Evolutionary conservation across 2,797 vertebrate species (phyloP).

Genomic region (Coregonus ussuriensis): DNA sequence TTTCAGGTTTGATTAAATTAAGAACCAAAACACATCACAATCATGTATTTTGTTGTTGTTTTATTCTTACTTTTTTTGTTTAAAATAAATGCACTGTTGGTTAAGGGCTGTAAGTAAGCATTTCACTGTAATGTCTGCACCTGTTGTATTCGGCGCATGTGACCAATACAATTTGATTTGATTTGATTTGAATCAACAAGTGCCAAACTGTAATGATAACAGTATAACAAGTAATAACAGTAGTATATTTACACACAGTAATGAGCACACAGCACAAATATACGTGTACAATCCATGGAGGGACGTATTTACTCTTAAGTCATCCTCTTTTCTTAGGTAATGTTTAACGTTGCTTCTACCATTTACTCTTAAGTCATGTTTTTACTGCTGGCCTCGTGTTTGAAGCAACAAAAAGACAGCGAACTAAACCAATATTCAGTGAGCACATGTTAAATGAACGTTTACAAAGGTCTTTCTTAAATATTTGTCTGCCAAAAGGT

Average conservation of each 20-base stretch:
- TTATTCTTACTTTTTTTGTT: too few relatives aligned
- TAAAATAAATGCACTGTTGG: too few relatives aligned
- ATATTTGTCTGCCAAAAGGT: constrained; percentile 69
- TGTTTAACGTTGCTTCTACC: background rate
- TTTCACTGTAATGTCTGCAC: too few relatives aligned
- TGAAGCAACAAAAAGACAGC: background rate
- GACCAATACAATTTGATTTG: too few relatives aligned
- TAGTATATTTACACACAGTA: background rate
- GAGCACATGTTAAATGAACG: constrained; percentile 45
- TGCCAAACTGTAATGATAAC: background rate
- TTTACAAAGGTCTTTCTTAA: constrained; percentile 72
- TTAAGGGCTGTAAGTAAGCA: too few relatives aligned
- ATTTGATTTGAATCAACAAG: background rate
- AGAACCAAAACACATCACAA: background rate
- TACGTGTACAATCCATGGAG: background rate
- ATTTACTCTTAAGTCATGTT: background rate
- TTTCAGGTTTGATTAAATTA: background rate
- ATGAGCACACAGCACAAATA: background rate
- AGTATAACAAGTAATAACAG: background rate
- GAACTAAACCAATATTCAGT: constrained; percentile 8
- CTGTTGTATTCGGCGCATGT: too few relatives aligned
- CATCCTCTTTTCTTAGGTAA: background rate
- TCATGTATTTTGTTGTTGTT: background rate
- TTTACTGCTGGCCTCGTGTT: too few relatives aligned
- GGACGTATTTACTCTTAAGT: background rate